phyloP scores from a whole-genome alignment of 2,113 vertebrate genomes.

The Tupaia tana region DNA sequence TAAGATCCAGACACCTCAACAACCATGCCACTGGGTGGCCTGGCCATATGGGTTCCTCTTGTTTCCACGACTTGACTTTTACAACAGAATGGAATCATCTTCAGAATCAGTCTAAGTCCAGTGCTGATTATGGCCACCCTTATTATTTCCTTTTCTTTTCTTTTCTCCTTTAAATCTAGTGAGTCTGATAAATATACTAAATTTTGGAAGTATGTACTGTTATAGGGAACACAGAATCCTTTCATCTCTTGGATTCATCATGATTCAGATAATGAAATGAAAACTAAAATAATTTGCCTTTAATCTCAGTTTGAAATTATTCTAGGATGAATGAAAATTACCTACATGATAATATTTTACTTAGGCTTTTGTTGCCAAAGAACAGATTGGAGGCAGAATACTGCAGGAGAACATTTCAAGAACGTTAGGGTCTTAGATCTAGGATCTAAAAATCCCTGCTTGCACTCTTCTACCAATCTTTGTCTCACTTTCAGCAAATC shows the following conservation, averaged over 20 bases:
- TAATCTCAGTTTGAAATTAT: neutral
- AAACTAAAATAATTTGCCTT: conserved; percentile 14
- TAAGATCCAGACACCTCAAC: too few species aligned
- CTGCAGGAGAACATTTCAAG: neutral
- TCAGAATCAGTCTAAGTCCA: neutral
- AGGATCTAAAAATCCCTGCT: neutral
- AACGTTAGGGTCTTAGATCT: neutral
- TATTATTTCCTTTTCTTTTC: neutral
- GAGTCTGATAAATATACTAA: neutral
- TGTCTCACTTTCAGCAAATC: neutral
- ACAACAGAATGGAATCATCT: neutral
- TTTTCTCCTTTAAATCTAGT: neutral
- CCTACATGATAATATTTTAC: neutral
- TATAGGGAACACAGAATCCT: neutral
- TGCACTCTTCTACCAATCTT: neutral
- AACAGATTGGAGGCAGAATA: neutral
- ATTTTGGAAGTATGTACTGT: neutral
- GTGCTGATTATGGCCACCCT: too few species aligned
- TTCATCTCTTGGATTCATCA: neutral
- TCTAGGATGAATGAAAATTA: neutral
- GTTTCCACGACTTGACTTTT: neutral
- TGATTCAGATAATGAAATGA: conserved; percentile 34
- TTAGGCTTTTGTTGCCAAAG: neutral
- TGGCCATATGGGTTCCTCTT: neutral
- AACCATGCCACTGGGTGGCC: too few species aligned